A percentile compares a stretch with the other conserved stretches of the same genome.
Evolutionary conservation across 2,888 invertebrate genomes (phyloP).

Genomic region (Salpingus planirostris): DNA sequence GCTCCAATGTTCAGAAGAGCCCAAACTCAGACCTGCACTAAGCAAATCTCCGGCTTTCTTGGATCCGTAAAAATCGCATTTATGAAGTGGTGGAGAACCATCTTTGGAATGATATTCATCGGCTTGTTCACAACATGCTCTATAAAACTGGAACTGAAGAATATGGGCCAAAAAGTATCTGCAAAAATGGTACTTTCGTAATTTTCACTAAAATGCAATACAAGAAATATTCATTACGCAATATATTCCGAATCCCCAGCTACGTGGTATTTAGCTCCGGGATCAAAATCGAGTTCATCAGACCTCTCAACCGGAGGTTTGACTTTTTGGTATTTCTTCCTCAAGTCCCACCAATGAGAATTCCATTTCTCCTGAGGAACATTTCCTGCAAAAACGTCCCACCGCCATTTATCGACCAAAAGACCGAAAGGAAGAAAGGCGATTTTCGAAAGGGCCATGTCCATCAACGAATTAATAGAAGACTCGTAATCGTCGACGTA

Average conservation of each 20-base stretch:
- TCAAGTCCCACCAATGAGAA: constrained; percentile 39
- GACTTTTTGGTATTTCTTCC: constrained; percentile 42
- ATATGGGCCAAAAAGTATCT: constrained; percentile 60
- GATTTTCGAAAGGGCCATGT: constrained; percentile 42
- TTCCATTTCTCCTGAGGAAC: constrained; percentile 40
- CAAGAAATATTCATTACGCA: constrained; percentile 20
- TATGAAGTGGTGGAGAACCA: constrained; percentile 28
- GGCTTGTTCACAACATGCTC: constrained; percentile 58
- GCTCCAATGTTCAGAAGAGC: constrained; percentile 46
- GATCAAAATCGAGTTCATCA: constrained; percentile 43
- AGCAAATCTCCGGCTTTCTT: constrained; percentile 41
- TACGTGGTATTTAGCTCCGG: constrained; percentile 43
- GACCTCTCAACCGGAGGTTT: constrained; percentile 38
- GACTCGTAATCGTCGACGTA: constrained; percentile 28
- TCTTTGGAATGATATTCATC: constrained; percentile 50
- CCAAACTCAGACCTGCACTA: constrained; percentile 45
- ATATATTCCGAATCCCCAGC: constrained; percentile 42
- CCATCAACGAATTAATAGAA: constrained; percentile 43
- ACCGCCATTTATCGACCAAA: constrained; percentile 50
- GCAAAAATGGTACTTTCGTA: too few species aligned
- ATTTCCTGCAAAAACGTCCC: constrained; percentile 45
- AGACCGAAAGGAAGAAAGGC: constrained; percentile 49
- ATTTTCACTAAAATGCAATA: constrained; percentile 4
- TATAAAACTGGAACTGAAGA: constrained; percentile 70
- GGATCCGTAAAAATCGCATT: constrained; percentile 31